Conservation (phyloP, 2,113 vertebrate species). For the Myiopsitta monachus region DNA sequence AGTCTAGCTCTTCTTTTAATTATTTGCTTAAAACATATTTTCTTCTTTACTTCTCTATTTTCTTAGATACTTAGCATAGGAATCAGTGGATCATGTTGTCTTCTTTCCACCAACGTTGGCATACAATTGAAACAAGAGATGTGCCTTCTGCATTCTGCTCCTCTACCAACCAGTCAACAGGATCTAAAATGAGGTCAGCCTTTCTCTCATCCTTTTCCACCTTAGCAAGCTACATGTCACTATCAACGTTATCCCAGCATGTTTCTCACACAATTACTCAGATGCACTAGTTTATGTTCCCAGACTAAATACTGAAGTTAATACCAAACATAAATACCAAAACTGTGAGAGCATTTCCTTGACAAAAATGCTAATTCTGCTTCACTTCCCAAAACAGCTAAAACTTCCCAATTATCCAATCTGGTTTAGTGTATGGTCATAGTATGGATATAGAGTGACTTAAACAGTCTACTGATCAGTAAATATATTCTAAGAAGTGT, state of each 20-base stretch:
- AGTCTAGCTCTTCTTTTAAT: neutral
- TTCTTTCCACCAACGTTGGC: neutral
- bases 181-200: neutral
- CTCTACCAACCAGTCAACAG: neutral
- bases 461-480: neutral
- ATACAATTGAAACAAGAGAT: neutral
- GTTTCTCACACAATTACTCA: constrained; percentile 8
- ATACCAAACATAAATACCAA: constrained; percentile 3
- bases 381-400: neutral
- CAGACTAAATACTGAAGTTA: neutral
- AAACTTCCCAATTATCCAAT: neutral
- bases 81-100: neutral
- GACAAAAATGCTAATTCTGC: constrained; percentile 7
- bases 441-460: neutral
- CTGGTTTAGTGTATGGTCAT: neutral
- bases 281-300: neutral
- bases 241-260: too few relatives aligned
- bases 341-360: constrained; percentile 8
- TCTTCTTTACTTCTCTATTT: neutral
- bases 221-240: too few relatives aligned
- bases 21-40: neutral
- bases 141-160: neutral
- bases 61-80: neutral
- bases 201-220: neutral
- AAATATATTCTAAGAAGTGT: neutral